Evolutionary conservation across 1,140 invertebrate genomes (phyloP).

Genomic region (Bombus waltoni): DNA sequence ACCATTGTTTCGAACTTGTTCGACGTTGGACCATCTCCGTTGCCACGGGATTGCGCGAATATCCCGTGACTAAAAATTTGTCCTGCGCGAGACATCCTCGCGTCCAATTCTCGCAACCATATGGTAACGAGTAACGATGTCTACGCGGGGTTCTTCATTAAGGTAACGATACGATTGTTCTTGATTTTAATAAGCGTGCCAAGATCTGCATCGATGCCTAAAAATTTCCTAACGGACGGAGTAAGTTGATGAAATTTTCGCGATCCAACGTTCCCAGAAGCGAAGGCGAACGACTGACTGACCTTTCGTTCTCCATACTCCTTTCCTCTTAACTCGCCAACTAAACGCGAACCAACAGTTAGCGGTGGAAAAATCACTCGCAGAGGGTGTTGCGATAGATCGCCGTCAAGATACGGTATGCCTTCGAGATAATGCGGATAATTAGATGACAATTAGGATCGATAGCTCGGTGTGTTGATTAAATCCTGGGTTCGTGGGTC

Average conservation of each 20-base stretch:
- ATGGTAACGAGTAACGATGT: neutral
- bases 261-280: neutral
- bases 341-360: neutral
- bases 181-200: constrained; percentile 7
- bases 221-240: neutral
- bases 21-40: neutral
- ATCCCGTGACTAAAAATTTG: neutral
- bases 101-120: neutral
- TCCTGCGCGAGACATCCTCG: neutral
- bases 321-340: neutral
- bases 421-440: neutral
- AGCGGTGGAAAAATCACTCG: neutral
- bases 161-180: constrained; percentile 24
- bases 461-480: neutral
- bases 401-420: neutral
- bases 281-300: neutral
- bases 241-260: constrained; percentile 22
- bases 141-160: neutral
- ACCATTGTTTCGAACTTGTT: neutral
- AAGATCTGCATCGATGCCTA: neutral
- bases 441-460: constrained; percentile 14
- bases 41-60: neutral
- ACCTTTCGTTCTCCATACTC: constrained; percentile 27
- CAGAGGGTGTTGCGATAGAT: neutral
- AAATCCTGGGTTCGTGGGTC: constrained; percentile 3